phyloP scores from a whole-genome alignment of 2,888 invertebrate genomes.

The Tenthredo notha region DNA sequence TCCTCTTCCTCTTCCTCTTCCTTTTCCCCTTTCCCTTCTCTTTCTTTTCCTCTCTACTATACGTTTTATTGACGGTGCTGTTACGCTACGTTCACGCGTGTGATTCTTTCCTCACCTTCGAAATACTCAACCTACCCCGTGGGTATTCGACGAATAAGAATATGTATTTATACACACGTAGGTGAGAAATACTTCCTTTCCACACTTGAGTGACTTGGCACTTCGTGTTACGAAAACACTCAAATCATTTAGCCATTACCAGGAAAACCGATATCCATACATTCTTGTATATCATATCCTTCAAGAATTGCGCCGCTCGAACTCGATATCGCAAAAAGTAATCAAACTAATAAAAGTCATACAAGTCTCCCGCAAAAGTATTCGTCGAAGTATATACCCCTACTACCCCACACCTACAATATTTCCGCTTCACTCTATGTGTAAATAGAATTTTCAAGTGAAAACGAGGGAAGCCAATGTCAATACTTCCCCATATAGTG shows the following conservation, averaged over 20 bases:
- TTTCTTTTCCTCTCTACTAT: background rate
- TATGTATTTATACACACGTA: background rate
- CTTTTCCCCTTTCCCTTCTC: background rate
- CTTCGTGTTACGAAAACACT: slow-evolving; percentile 25
- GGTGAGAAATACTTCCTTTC: background rate
- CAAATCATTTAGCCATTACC: slow-evolving; percentile 43
- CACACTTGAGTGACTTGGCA: background rate
- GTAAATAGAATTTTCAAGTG: slow-evolving; percentile 15
- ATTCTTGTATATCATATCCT: background rate
- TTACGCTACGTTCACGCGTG: background rate
- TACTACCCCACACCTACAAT: background rate
- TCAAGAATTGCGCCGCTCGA: background rate
- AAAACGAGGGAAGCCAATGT: background rate
- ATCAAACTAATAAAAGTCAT: slow-evolving; percentile 40
- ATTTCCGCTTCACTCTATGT: background rate
- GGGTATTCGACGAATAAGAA: background rate
- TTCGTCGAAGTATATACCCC: background rate
- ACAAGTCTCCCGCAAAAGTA: background rate
- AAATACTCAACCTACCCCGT: background rate
- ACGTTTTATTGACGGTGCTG: background rate
- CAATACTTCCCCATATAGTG: slow-evolving; percentile 17
- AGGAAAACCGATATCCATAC: background rate
- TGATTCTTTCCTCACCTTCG: slow-evolving; percentile 17
- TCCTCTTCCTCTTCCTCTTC: background rate
- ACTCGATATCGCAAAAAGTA: slow-evolving; percentile 9